Base-by-base conservation (phyloP, 2,113 vertebrate species). In the Alligator mississippiensis region DNA sequence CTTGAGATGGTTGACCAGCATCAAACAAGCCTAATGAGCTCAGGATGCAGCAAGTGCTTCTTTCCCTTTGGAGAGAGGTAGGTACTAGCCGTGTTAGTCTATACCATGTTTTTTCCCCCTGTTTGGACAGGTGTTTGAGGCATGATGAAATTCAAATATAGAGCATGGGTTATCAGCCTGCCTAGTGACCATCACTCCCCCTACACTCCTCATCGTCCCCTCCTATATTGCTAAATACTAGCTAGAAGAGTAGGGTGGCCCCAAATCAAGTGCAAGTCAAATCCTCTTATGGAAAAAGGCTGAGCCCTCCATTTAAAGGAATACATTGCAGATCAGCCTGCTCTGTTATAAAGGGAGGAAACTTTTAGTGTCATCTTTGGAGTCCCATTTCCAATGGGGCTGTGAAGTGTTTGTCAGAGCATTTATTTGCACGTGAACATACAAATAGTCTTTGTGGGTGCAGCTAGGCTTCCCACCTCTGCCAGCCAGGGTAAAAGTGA, bases 81-180 rank as follows among this genome's bases (percentile, higher is more conserved):
- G 38, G 38, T 38, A 47, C 47, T 47, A 47, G 47, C 47, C 47
- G 9, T 8, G 7, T 47, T 47, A 47, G 47, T 47, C 47, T 47
- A 47, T 47, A 47, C 47, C 47, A 7, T 47, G 8, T 47, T 47
- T 47, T 47, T 47, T 47, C 9, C 47, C 47, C 75, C 91, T 95
- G 93, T 77, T 92, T 87, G 85, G 68, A 87, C 91, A 91, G 91
- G 84, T 93, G 84, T 74, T 79, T 93, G 91, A 76, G 87, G 95
- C 90, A 2, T 81, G 85, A 95, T 89, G 84, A 16, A 30, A 90
- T 84, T 87, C 79, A 94, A 91, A 79, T 85, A 54, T 96, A 89
- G 70, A 92, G 76, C 76, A 82, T 88, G 88, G 86, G 68, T 82
- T 77, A 95, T 64, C 80, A 95, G 19, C 91, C 86, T 92, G 30